Evolutionary conservation across 2,797 vertebrate species (phyloP).

Genomic region (Myotis vivesi): DNA sequence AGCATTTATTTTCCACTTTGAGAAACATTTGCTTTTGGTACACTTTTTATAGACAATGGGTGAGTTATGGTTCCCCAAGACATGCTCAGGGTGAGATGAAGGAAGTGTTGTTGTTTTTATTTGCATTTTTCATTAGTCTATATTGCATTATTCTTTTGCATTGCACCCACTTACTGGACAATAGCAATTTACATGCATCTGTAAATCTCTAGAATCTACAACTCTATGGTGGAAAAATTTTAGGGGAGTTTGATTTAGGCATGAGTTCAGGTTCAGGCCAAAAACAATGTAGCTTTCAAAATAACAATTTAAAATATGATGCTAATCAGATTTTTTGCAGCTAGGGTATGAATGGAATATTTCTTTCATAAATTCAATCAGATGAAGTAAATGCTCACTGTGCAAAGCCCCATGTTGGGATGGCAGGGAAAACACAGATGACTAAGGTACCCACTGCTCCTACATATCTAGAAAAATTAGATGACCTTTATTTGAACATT

Average conservation of each 20-base stretch:
- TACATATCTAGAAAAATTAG: not conserved
- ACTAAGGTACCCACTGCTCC: not conserved
- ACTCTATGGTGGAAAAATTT: not conserved
- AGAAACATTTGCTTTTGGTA: conserved; percentile 27
- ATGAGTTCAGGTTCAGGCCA: not conserved
- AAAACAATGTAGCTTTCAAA: not conserved
- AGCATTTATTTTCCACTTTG: conserved; percentile 31
- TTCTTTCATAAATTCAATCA: not conserved
- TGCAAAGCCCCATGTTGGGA: not conserved
- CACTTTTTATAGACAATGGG: not conserved
- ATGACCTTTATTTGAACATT: not conserved
- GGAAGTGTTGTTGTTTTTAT: not conserved
- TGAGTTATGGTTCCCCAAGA: not conserved
- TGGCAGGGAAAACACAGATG: not conserved
- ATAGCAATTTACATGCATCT: not conserved
- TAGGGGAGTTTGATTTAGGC: not conserved
- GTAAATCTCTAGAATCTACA: not conserved
- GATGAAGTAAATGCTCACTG: not conserved
- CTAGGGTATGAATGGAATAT: not conserved
- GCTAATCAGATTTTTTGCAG: not conserved
- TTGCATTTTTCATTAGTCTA: not conserved
- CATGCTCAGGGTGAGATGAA: not conserved
- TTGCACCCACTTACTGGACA: not conserved
- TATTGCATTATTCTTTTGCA: not conserved
- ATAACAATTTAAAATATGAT: not conserved